Evolutionary conservation across 2,113 vertebrate genomes (phyloP).

Genomic region (Struthidea cinerea): DNA sequence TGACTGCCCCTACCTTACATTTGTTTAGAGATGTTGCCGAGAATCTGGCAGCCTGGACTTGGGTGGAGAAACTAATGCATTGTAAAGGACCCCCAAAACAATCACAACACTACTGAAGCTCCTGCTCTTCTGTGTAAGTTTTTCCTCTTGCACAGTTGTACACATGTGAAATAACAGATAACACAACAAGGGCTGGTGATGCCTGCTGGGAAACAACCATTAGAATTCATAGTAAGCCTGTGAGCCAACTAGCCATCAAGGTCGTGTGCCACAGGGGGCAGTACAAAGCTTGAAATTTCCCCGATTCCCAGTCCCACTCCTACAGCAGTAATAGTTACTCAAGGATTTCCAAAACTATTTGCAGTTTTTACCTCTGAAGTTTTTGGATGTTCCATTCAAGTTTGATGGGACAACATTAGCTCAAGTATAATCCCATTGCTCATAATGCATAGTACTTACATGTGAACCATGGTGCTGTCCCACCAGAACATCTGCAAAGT

Average conservation of each 20-base stretch:
- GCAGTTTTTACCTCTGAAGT: not conserved
- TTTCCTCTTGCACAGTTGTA: not conserved
- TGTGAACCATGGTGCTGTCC: not conserved
- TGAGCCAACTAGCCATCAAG: not conserved
- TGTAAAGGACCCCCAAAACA: not conserved
- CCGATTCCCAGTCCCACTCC: not conserved
- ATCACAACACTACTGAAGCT: not conserved
- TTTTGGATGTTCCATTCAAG: fast-evolving
- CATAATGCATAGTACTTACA: not conserved
- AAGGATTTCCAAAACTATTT: not conserved
- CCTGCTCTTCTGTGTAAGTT: not conserved
- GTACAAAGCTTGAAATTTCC: not conserved
- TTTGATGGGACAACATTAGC: not conserved
- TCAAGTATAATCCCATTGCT: not conserved
- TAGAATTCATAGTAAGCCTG: not conserved
- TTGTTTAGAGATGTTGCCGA: not conserved
- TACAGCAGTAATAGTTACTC: not conserved
- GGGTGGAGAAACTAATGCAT: not conserved
- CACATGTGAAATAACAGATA: not conserved
- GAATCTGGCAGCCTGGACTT: not conserved
- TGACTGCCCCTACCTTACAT: not conserved
- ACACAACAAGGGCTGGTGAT: not conserved
- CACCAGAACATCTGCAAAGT: not conserved
- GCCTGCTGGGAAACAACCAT: not conserved
- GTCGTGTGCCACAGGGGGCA: too few relatives aligned